phyloP scores from a whole-genome alignment of 2,888 invertebrate genomes.

The Ochropleura plecta region DNA sequence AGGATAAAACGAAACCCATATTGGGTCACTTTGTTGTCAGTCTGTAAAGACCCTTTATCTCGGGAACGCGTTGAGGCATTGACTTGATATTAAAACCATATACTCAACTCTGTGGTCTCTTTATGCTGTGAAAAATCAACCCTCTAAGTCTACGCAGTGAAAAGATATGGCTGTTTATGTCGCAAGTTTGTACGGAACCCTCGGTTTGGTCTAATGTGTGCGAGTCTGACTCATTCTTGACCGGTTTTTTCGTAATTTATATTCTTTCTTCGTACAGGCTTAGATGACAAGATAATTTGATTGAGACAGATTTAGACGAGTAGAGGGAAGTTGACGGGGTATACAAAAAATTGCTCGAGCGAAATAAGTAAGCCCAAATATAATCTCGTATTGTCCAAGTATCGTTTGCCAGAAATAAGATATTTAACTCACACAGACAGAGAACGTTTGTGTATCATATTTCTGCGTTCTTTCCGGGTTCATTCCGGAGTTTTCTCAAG shows the following conservation, averaged over 20 bases:
- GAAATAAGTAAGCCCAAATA: conserved; percentile 18
- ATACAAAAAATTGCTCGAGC: conserved; percentile 2
- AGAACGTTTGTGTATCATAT: conserved; percentile 30
- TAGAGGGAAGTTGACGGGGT: not conserved
- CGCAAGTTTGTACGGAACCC: too few relatives aligned
- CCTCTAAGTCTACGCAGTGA: too few relatives aligned
- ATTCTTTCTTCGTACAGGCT: conserved; percentile 2
- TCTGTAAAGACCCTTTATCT: too few relatives aligned
- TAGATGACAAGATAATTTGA: conserved; percentile 33
- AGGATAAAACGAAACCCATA: too few relatives aligned
- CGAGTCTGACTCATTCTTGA: too few relatives aligned
- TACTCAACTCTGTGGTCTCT: too few relatives aligned
- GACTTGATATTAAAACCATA: too few relatives aligned
- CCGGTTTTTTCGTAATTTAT: not conserved
- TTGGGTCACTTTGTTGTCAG: too few relatives aligned
- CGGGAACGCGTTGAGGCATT: too few relatives aligned
- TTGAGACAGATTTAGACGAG: conserved; percentile 18
- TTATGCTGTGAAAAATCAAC: too few relatives aligned
- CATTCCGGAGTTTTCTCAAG: conserved; percentile 26
- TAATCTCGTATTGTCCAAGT: conserved; percentile 9
- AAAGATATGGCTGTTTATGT: too few relatives aligned
- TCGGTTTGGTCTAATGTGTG: too few relatives aligned
- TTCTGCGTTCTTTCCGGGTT: conserved; percentile 29
- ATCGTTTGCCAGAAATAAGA: conserved; percentile 25
- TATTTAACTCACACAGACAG: conserved; percentile 26